Conservation (phyloP, 1,140 invertebrate genomes). For the Drosophila kohkoa region DNA sequence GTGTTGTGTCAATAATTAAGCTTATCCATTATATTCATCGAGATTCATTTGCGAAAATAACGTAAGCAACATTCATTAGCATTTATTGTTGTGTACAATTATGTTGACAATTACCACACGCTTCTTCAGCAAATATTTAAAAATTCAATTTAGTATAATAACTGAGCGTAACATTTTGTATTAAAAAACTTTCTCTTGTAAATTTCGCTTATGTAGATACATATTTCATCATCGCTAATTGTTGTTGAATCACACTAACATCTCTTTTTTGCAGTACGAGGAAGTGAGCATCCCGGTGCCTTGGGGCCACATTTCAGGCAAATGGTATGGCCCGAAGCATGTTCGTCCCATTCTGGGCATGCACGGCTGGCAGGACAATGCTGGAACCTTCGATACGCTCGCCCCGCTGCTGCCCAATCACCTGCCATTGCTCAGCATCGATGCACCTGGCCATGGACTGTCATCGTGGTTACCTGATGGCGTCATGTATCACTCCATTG, state of each 20-base stretch:
- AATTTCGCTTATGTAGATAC: too few relatives aligned
- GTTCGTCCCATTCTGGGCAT: constrained; percentile 88
- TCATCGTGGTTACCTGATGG: constrained; percentile 89
- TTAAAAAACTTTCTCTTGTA: too few relatives aligned
- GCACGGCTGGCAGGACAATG: constrained; percentile 93
- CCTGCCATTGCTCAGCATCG: constrained; percentile 88
- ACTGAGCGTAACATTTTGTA: too few relatives aligned
- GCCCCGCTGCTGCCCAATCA: constrained; percentile 87
- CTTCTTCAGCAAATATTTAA: too few relatives aligned
- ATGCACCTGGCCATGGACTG: constrained; percentile 90
- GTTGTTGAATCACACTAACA: not conserved
- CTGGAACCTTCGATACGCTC: constrained; percentile 90
- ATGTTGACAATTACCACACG: too few relatives aligned
- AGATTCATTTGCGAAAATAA: too few relatives aligned
- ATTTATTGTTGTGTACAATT: too few relatives aligned
- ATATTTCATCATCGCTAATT: too few relatives aligned
- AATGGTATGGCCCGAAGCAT: constrained; percentile 89
- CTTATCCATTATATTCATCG: too few relatives aligned
- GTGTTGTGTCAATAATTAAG: too few relatives aligned
- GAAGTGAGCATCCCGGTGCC: constrained; percentile 88
- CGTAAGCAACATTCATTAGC: too few relatives aligned
- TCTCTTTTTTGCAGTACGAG: constrained; percentile 84
- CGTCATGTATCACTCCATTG: constrained; percentile 87
- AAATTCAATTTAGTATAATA: too few relatives aligned
- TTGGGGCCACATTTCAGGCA: constrained; percentile 89